phyloP scores from a whole-genome alignment of 2,113 vertebrate genomes.

The Hyla sarda region DNA sequence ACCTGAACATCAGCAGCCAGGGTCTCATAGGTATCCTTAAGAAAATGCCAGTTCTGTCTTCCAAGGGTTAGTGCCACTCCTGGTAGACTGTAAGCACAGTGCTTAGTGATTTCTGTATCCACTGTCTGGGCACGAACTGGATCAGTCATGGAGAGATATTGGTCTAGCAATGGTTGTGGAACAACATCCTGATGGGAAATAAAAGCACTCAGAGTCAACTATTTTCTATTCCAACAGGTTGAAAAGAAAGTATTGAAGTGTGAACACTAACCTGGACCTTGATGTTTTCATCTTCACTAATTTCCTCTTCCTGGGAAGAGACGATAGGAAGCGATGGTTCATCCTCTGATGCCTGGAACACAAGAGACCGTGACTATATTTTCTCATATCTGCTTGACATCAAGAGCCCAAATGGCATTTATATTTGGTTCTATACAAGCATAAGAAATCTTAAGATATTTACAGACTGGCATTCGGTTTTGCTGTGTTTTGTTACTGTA shows the following conservation, averaged over 20 bases:
- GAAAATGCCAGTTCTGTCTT: conserved; percentile 78
- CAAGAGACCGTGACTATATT: neutral
- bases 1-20: conserved; percentile 78
- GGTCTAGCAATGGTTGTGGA: conserved; percentile 74
- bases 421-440: too few species aligned
- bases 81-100: conserved; percentile 74
- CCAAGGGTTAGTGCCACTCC: conserved; percentile 76
- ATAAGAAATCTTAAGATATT: too few species aligned
- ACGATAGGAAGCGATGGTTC: conserved; percentile 48
- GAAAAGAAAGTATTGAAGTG: neutral
- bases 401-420: neutral
- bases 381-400: neutral
- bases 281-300: conserved; percentile 77
- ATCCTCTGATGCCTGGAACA: neutral
- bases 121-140: conserved; percentile 75
- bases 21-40: conserved; percentile 71
- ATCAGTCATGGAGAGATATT: conserved; percentile 77
- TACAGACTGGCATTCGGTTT: too few species aligned
- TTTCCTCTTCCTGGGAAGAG: conserved; percentile 65
- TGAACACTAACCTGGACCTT: conserved; percentile 78
- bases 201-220: neutral
- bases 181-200: conserved; percentile 71
- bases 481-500: too few species aligned
- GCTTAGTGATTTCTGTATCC: conserved; percentile 75
- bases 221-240: neutral